Evolutionary conservation across 1,140 invertebrate species (phyloP).

Genomic region (Epicauta chinensis): DNA sequence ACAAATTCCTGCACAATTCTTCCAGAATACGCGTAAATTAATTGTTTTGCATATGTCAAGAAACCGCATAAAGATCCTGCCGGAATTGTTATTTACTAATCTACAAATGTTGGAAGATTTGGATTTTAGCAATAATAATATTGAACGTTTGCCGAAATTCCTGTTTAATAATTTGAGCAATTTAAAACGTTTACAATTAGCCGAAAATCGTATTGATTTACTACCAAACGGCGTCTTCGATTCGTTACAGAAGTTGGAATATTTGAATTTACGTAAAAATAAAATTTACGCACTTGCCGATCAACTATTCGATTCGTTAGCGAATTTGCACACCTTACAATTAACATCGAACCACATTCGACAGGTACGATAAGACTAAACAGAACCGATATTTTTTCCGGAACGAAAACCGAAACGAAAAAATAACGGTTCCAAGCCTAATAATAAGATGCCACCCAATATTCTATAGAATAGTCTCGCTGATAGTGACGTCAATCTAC

Average conservation of each 20-base stretch:
- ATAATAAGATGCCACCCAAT: no score
- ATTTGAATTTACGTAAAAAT: slow-evolving; percentile 50
- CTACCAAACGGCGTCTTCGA: slow-evolving; percentile 43
- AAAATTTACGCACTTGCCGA: slow-evolving; percentile 43
- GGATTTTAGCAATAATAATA: slow-evolving; percentile 48
- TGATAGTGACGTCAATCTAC: no score
- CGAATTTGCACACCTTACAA: slow-evolving; percentile 43
- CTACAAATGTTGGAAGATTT: slow-evolving; percentile 45
- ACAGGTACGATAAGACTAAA: slow-evolving; percentile 30
- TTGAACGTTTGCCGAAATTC: slow-evolving; percentile 46
- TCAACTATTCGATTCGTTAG: slow-evolving; percentile 43
- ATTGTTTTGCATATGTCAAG: slow-evolving; percentile 63
- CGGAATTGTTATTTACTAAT: slow-evolving; percentile 35
- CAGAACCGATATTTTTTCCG: neutral
- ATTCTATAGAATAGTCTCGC: no score
- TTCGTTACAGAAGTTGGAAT: slow-evolving; percentile 43
- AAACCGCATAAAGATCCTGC: slow-evolving; percentile 45
- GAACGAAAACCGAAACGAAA: neutral
- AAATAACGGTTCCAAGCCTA: no score
- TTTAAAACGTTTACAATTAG: slow-evolving; percentile 52
- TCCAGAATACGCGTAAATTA: slow-evolving; percentile 56
- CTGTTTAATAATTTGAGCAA: slow-evolving; percentile 52
- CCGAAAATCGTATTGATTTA: slow-evolving; percentile 48
- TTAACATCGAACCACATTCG: slow-evolving; percentile 39
- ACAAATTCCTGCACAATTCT: slow-evolving; percentile 53